Base-by-base conservation (phyloP, 2,888 invertebrate species). In the Protophormia terraenovae region DNA sequence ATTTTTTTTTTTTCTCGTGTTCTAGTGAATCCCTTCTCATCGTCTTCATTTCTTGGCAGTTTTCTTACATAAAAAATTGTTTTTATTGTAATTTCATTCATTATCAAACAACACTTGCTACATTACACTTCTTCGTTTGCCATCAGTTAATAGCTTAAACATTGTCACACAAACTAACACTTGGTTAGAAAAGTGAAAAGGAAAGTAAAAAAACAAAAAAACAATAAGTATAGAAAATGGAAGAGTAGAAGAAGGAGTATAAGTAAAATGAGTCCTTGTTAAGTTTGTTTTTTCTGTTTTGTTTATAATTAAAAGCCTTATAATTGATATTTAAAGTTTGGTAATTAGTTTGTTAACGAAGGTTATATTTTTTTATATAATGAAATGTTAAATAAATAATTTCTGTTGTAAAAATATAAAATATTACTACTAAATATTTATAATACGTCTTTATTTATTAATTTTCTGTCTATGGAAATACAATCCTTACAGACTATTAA, bases 31-130 rank as follows among this genome's bases (percentile, higher is more conserved):
- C 8, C 22, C 22, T 3, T 50, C 45, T 35, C 27, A 29, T 19
- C 32, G n/a, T n/a, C n/a, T n/a, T n/a, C 19, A 1, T 22, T 62
- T 22, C 38, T n/a, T 41, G 8, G 29, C 16, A n/a, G 6, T 58
- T 32, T 67, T 32, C 22, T 62, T 41, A 6, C 1, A 55, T 14
- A 64, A 64, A 45, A 35, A 50, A 38, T 58, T 35, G 47, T 73
- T 78, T 53, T 75, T 69, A 78, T 79, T 69, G 62, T 75, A 75
- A 83, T 79, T 79, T 73, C 27, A 69, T 83, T 83, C 75, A 83
- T 79, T 79, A 79, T 60, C 41, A 29, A 50, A 69, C 27, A 27
- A 45, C 27, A 62, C 69, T 75, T 77, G 27, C 16, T 66, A 53
- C 24, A 35, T 50, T 62, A 38, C 47, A 47, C 27, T 58, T 47